Evolutionary conservation across 2,113 vertebrate genomes (phyloP).

Genomic region (Eurystomus gularis): DNA sequence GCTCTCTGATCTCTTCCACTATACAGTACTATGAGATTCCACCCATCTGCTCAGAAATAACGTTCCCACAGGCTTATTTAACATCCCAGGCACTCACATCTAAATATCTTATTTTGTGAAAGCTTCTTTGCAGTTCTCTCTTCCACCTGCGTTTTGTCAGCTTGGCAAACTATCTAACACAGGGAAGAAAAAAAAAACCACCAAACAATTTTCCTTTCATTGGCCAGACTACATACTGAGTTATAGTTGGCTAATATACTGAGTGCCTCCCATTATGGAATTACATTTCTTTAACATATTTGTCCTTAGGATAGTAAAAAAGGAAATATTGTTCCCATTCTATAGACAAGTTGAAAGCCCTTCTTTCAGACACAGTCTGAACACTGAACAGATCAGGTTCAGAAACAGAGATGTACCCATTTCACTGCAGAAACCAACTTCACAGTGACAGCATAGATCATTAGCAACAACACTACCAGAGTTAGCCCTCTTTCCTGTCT

Average conservation of each 20-base stretch:
- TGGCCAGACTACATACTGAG: background rate
- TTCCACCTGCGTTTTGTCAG: background rate
- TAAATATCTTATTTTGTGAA: background rate
- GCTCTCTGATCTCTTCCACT: background rate
- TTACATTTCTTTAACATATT: background rate
- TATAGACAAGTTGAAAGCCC: background rate
- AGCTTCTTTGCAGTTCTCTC: background rate
- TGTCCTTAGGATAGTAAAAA: background rate
- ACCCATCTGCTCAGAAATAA: background rate
- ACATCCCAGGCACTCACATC: background rate
- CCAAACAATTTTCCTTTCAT: background rate
- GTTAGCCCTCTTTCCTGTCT: background rate
- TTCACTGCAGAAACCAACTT: background rate
- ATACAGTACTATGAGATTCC: background rate
- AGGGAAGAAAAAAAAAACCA: fast-evolving
- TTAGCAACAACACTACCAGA: background rate
- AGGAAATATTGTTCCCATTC: background rate
- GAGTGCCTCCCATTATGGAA: background rate
- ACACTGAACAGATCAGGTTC: background rate
- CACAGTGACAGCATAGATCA: background rate
- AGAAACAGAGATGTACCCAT: background rate
- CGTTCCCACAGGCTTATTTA: background rate
- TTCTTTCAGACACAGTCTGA: background rate
- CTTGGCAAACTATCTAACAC: background rate
- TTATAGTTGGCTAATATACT: background rate